These are phyloP conservation scores for Choristoneura fumiferana DNA, from an alignment of 1,140 invertebrate species.

Conservation along the genomic window DNA sequence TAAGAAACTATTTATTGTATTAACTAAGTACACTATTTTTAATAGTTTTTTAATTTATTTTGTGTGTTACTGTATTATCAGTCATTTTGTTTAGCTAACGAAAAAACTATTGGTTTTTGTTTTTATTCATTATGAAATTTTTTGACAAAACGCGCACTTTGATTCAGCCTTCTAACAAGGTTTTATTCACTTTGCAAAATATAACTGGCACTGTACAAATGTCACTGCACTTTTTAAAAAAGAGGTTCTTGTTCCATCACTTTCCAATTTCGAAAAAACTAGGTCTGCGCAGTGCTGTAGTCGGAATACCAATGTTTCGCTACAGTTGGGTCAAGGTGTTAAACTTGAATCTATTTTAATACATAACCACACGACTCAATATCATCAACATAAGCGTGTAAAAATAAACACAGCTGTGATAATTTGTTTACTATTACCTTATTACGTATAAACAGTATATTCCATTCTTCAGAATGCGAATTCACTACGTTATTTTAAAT, in stretches of 20 bases:
- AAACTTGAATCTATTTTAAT: constrained; percentile 34
- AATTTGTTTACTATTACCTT: constrained; percentile 14
- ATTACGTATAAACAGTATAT: constrained; percentile 8
- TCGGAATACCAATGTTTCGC: constrained; percentile 41
- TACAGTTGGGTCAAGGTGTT: constrained; percentile 49
- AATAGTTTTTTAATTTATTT: not conserved
- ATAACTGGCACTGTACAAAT: constrained; percentile 42
- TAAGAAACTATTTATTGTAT: not conserved
- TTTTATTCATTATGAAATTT: not conserved
- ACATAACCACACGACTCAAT: not conserved
- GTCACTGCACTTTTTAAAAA: constrained; percentile 26
- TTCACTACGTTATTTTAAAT: not conserved
- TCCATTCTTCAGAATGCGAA: not conserved
- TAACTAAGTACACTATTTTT: not conserved
- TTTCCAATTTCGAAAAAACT: constrained; percentile 33
- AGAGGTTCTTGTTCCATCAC: constrained; percentile 20
- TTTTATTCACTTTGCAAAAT: not conserved
- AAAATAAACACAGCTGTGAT: constrained; percentile 26
- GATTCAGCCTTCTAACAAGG: too few species aligned
- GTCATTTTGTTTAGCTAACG: not conserved
- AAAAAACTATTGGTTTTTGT: not conserved
- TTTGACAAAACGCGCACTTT: not conserved
- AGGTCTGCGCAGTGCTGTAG: constrained; percentile 48
- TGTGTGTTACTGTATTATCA: not conserved
- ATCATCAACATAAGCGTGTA: constrained; percentile 22